phyloP scores from a whole-genome alignment of 2,113 vertebrate species.

The Gopherus flavomarginatus region DNA sequence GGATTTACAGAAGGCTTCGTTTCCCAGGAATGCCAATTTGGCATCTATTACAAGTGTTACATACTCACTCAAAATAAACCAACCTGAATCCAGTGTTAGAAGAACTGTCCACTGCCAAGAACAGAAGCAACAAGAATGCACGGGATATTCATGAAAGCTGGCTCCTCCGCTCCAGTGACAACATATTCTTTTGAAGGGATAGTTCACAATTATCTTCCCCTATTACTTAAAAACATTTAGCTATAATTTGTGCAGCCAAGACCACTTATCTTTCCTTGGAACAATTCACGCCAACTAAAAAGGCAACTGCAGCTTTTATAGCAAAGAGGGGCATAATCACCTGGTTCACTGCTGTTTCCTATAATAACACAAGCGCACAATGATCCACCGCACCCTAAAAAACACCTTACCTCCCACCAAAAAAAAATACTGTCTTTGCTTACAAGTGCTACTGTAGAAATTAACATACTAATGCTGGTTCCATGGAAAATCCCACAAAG shows the following conservation, averaged over 20 bases:
- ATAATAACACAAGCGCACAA: background rate
- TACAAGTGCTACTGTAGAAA: background rate
- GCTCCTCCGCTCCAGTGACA: slow-evolving; percentile 40
- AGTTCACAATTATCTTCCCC: background rate
- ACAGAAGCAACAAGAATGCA: background rate
- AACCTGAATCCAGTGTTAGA: background rate
- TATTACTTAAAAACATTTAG: slow-evolving; percentile 36
- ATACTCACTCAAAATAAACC: slow-evolving; percentile 51
- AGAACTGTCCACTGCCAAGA: background rate
- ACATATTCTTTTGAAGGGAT: background rate
- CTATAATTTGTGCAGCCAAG: background rate
- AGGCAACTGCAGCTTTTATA: background rate
- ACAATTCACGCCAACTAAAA: background rate
- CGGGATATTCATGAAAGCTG: slow-evolving; percentile 32
- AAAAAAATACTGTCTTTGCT: background rate
- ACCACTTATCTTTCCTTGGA: background rate
- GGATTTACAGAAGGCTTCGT: slow-evolving; percentile 44
- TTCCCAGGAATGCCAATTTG: background rate
- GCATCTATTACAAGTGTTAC: slow-evolving; percentile 39
- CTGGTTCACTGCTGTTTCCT: background rate
- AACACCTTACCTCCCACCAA: background rate
- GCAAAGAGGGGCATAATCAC: background rate
- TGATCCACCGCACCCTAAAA: background rate
- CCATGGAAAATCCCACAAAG: slow-evolving; percentile 38
- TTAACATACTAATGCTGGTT: background rate